Evolutionary conservation across 2,113 vertebrate species (phyloP).

Genomic region (Gopherus flavomarginatus): DNA sequence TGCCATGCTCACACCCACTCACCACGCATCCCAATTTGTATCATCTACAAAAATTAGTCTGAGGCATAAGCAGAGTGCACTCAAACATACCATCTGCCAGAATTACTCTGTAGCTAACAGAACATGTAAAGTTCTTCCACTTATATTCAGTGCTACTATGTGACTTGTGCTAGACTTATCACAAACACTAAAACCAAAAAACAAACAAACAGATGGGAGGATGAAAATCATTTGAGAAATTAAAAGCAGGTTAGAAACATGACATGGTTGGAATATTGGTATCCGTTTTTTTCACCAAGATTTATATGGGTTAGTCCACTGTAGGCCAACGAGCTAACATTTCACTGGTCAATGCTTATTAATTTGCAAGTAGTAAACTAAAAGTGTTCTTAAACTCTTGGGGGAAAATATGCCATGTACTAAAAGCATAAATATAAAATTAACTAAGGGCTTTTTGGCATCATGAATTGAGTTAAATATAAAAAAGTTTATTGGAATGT

Average conservation of each 20-base stretch:
- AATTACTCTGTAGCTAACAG: background rate
- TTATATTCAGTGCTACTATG: background rate
- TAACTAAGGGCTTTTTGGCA: background rate
- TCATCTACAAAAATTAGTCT: background rate
- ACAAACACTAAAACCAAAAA: background rate
- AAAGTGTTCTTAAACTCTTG: background rate
- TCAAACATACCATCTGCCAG: background rate
- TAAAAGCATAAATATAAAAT: background rate
- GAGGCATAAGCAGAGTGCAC: background rate
- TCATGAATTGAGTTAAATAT: background rate
- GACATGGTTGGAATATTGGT: background rate
- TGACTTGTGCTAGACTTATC: background rate
- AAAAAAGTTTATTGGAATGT: background rate
- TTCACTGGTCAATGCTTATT: background rate
- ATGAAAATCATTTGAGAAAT: background rate
- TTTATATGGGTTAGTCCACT: background rate
- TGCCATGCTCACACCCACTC: background rate
- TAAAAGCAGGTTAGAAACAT: background rate
- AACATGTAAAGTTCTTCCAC: fast-evolving
- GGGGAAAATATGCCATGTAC: background rate
- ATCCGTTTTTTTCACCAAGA: background rate
- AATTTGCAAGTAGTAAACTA: background rate
- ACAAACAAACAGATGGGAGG: background rate
- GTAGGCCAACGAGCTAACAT: background rate
- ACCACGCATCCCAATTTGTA: background rate